A percentile compares a stretch with the other conserved stretches of the same genome.
Conservation (phyloP, 2,797 vertebrate genomes). For the Schizothorax lantsangensis region DNA sequence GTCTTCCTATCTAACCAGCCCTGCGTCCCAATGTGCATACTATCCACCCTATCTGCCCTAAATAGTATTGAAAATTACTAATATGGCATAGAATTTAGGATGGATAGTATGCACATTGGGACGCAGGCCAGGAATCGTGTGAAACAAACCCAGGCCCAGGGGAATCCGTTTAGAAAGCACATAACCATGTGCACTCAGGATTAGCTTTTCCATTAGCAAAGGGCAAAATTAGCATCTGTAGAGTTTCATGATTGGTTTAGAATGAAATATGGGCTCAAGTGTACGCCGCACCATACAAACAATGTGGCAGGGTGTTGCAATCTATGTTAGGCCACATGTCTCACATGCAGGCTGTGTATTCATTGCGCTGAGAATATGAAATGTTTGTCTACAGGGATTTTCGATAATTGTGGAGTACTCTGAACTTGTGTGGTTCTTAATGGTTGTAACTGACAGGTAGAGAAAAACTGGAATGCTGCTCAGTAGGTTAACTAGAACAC, state of each 20-base stretch:
- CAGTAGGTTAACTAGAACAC: slow-evolving; percentile 27
- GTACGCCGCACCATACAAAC: background rate
- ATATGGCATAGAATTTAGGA: too few species aligned
- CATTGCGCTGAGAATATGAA: slow-evolving; percentile 19
- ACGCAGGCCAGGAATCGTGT: background rate
- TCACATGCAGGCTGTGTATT: background rate
- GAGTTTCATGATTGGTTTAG: background rate
- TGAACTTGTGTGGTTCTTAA: background rate
- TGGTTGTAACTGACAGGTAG: slow-evolving; percentile 21
- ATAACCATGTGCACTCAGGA: slow-evolving; percentile 9
- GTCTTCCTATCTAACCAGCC: background rate
- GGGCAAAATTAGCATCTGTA: slow-evolving; percentile 18
- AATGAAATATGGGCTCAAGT: slow-evolving; percentile 2
- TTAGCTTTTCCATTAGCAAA: slow-evolving; percentile 13
- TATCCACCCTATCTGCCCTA: too few species aligned
- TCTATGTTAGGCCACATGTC: background rate
- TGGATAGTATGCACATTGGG: too few species aligned
- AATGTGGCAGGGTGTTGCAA: background rate
- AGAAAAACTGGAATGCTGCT: slow-evolving; percentile 47
- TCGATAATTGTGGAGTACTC: background rate
- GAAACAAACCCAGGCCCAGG: slow-evolving; percentile 17
- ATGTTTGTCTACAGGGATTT: background rate
- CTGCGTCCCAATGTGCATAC: too few species aligned
- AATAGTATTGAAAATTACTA: too few species aligned
- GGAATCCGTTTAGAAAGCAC: slow-evolving; percentile 26